Conservation (phyloP, 53 echinoderm and acorn worm species). For the Antedon mediterranea region DNA sequence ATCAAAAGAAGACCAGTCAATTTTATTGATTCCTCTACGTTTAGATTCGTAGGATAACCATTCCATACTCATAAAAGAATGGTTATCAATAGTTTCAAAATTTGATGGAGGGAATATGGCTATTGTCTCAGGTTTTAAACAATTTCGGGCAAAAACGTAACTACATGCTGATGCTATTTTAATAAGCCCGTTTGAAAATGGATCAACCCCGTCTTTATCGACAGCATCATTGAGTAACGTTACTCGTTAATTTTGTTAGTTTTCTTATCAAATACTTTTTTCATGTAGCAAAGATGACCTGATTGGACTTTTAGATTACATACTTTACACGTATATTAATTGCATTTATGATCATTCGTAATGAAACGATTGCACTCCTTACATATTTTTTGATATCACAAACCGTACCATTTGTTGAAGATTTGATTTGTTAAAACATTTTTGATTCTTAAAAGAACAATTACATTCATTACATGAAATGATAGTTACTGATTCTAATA, state of each 20-base stretch:
- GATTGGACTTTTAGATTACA: constrained; percentile 16
- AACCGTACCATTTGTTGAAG: background rate
- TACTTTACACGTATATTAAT: constrained; percentile 19
- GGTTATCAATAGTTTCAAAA: no score
- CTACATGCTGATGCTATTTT: constrained; percentile 52
- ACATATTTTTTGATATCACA: constrained; percentile 9
- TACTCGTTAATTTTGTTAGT: constrained; percentile 7
- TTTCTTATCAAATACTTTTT: background rate
- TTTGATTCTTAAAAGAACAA: constrained; percentile 29
- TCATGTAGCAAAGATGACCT: constrained; percentile 25
- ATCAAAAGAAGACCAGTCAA: no score
- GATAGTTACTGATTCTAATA: background rate
- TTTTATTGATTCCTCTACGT: background rate
- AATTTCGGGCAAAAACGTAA: constrained; percentile 35
- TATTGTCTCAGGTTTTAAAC: constrained; percentile 24
- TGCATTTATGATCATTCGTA: constrained; percentile 18
- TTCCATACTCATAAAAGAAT: background rate
- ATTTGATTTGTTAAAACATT: constrained; percentile 26
- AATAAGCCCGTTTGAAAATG: constrained; percentile 28
- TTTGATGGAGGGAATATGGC: background rate
- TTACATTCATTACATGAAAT: constrained; percentile 16
- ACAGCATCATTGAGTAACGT: background rate
- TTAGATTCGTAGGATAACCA: background rate
- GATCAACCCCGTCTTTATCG: constrained; percentile 30
- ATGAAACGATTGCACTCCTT: constrained; percentile 6